Evolutionary conservation across 2,797 vertebrate species (phyloP), one percentile per base, ranked within the genome.

Genomic region (Taenioides sp.): DNA sequence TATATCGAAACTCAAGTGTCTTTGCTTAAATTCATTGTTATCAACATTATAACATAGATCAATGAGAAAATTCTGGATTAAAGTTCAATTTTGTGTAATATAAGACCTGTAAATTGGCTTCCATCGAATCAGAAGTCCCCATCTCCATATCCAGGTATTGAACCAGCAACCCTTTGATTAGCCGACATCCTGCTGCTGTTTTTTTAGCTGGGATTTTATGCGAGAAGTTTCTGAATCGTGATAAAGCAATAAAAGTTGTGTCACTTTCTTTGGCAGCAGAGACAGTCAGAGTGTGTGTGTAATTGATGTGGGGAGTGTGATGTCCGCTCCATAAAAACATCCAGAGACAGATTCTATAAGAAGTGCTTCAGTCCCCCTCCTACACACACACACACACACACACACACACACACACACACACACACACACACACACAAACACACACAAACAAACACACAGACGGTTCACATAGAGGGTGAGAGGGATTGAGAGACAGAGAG

Each of bases 201-300:
- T 16, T 25, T 25, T 27, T 27, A 60, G 0, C 7, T 34, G 27
- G 25, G 18, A 17, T 14, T 28, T 60, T 11, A 1, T 59, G 58
- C 31, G 27, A 27, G 17, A 60, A 59, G 58, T 59, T 28, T 17
- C 7, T 27, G 58, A 27, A 28, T 59, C 70, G 71, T 59, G 75
- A 86, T 87, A 78, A 63, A 27, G 78, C 80, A 79, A 84, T 71
- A 80, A 89, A 89, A 87, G 83, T 81, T 12, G 52, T 81, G 81
- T 86, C 82, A 82, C 77, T 84, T 80, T 80, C 66, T 43, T 74
- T 71, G 77, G 75, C 80, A 73, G 81, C 69, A 78, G 77, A 84
- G 59, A 75, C 62, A 73, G 72, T 69, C 65, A 6, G 22, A 1
- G 60, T 65, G 69, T 74, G 66, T 62, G 54, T 55, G 58, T 17